Percentiles rank a stretch among this genome's conserved stretches.
Conservation (phyloP, 2,113 vertebrate genomes). For the Tautogolabrus adspersus region DNA sequence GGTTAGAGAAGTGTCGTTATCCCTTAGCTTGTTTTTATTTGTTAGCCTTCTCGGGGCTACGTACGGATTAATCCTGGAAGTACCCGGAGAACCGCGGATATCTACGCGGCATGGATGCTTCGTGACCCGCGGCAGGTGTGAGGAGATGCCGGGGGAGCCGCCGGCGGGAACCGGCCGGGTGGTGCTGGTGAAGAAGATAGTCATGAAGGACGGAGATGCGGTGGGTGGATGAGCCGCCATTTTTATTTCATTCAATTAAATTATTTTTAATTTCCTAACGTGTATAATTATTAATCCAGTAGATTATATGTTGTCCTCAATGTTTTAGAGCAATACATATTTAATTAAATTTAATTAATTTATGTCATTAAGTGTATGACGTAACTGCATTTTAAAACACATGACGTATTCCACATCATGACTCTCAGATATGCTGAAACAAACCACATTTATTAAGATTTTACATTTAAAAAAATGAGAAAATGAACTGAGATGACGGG, state of each 20-base stretch:
- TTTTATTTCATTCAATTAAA: constrained; percentile 1
- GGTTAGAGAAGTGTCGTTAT: background rate
- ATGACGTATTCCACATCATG: background rate
- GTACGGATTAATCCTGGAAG: constrained; percentile 78
- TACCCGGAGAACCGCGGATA: constrained; percentile 77
- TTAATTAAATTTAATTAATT: background rate
- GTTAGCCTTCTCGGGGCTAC: constrained; percentile 52
- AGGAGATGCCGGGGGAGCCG: constrained; percentile 74
- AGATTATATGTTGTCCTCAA: background rate
- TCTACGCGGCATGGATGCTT: constrained; percentile 83
- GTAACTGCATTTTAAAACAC: constrained; percentile 17
- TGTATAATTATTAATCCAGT: background rate
- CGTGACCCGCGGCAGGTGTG: constrained; percentile 77
- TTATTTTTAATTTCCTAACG: background rate
- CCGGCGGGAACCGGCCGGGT: constrained; percentile 71
- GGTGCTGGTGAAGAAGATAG: constrained; percentile 85
- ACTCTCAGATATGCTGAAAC: background rate
- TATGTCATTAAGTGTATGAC: background rate
- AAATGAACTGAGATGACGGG: background rate
- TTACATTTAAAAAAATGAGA: background rate
- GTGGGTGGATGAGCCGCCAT: constrained; percentile 68
- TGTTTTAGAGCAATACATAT: background rate
- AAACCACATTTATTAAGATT: background rate
- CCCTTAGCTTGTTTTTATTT: background rate
- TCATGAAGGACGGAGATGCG: constrained; percentile 83